Conservation (phyloP, 2,113 vertebrate genomes). For the Rhabdomys dilectus region DNA sequence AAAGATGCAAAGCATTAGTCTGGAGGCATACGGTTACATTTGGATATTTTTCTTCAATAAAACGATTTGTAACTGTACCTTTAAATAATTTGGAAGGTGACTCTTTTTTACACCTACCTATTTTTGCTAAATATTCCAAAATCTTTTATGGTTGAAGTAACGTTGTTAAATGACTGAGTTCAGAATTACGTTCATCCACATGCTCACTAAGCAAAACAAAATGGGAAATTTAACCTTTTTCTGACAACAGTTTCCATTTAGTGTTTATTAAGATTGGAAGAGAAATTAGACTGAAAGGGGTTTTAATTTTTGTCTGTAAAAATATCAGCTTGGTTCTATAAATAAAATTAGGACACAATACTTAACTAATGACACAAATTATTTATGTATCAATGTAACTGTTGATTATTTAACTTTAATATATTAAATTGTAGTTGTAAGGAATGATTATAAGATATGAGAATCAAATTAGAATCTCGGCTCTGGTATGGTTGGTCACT, state of each 20-base stretch:
- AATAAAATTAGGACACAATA: not conserved
- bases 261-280: constrained; percentile 7
- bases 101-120: not conserved
- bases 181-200: not conserved
- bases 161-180: not conserved
- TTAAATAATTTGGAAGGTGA: not conserved
- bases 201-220: not conserved
- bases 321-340: constrained; percentile 3
- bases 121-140: not conserved
- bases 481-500: not conserved
- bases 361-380: not conserved
- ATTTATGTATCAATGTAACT: not conserved
- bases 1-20: not conserved
- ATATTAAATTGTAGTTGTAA: not conserved
- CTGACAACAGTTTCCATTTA: not conserved
- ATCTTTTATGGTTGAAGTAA: not conserved
- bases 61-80: not conserved
- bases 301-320: not conserved
- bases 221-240: not conserved
- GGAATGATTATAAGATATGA: not conserved
- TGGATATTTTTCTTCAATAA: not conserved
- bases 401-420: not conserved
- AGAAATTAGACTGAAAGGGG: not conserved
- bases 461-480: constrained; percentile 8
- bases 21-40: not conserved